Base-by-base conservation (phyloP, 2,797 vertebrate species). In the Malurus splendens region DNA sequence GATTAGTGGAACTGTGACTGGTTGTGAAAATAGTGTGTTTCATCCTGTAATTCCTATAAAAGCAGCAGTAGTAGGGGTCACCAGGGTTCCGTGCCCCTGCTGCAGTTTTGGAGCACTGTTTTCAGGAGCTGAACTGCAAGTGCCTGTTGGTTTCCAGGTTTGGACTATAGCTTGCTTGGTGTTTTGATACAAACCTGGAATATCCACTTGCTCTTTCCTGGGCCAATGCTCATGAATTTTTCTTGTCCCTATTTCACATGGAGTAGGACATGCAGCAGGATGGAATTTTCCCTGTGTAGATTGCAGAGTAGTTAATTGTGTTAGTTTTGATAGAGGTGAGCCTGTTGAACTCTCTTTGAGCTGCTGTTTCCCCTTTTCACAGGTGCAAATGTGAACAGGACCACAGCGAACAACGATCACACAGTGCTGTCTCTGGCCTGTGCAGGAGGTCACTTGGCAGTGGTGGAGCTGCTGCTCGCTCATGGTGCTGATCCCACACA, bases 401-500 rank as follows among this genome's bases (percentile, higher is more conserved):
- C 97, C 85, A 98, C 98, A 47, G 97, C 97, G 32, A 98, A 98
- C 94, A 98, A 98, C 12, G 98, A 98, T 76, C 98, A 98, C 57
- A 98, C 98, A 10, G 98, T 98, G 12, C 75, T 98, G 89, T 98
- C 98, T 1, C 97, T 98, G 94, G 98, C 98, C 80, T 98, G 98
- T 93, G 97, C 98, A 12, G 98, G 98, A 67, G 98, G 98, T 56
- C 98, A 98, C 89, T 79, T 98, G 93, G 97, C 98, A 36, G 98
- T 98, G 47, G 98, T 98, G 65, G 98, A 98, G 91, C 93, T 98
- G 45, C 96, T 98, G 91, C 94, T 98, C 17, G 97, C 98, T 93
- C 98, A 98, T 70, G 98, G 98, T 86, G 97, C 98, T 95, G 98
- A 98, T 94, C 98, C 98, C 84, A 98, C 97, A 23, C 97, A 98